These are phyloP conservation scores for Platanista minor DNA, from an alignment of 2,113 vertebrate genomes.

Conservation along the genomic window DNA sequence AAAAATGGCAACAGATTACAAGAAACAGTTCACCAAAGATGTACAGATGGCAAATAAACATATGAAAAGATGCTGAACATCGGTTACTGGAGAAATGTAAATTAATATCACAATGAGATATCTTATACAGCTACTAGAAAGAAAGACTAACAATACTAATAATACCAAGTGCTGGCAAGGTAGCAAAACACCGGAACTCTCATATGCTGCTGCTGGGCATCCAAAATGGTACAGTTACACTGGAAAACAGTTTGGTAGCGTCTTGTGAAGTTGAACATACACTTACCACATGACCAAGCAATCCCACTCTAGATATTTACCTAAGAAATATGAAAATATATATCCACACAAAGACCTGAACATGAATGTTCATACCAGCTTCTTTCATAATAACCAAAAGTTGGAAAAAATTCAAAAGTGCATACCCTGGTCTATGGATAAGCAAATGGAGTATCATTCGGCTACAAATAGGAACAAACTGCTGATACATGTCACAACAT, in stretches of 20 bases:
- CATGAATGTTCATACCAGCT: background rate
- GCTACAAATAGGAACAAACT: constrained; percentile 12
- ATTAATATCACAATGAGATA: background rate
- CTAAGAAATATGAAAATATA: background rate
- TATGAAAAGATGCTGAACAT: background rate
- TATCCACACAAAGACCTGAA: background rate
- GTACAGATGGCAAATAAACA: background rate
- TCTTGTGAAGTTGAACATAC: background rate
- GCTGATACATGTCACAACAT: background rate
- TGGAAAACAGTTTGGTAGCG: background rate
- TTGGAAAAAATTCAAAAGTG: background rate
- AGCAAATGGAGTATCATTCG: background rate
- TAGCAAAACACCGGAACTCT: background rate
- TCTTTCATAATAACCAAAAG: background rate
- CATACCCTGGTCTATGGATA: background rate
- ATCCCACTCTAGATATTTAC: background rate
- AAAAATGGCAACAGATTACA: background rate
- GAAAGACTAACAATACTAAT: background rate
- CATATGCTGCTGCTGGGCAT: background rate
- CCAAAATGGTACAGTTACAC: background rate
- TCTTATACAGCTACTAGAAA: background rate
- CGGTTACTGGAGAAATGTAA: background rate
- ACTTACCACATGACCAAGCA: background rate
- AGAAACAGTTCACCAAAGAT: background rate
- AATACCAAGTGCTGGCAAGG: background rate